Evolutionary conservation across 37 sponge, comb jelly and placozoan species (phyloP), one percentile per base, ranked within the genome.

Genomic region (Cliona cf. orientalis): DNA sequence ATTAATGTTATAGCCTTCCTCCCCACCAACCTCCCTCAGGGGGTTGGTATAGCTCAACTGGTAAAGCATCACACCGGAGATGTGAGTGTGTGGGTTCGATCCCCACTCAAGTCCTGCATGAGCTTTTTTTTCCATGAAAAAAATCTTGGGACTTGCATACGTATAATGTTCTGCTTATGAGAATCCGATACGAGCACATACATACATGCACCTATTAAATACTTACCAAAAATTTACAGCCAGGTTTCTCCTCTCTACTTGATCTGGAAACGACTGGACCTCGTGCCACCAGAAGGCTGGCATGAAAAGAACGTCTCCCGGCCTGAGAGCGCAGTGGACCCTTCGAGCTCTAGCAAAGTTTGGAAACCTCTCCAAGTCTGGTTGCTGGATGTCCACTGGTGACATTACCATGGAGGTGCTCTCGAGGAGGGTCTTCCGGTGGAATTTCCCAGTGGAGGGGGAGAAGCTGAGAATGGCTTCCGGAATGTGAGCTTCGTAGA

Each of bases 211-310:
- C 29, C 35, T 1, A 66, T 21, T 31, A 26, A n/a, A 0, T n/a
- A 58, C 86, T 65, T 62, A 92, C 93, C 93, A 93, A 73, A 72
- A 93, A 57, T 93, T 93, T 11, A 93, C 83, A 23, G 93, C 93
- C 39, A 93, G 65, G 64, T 93, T 93, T 42, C 90, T 74, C n/a
- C 78, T 79, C 69, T 89, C 83, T 40, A 26, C 28, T 14, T 41
- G 55, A 25, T 89, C 86, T 32, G 93, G 93, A 59, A 53, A 44
- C 7, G 93, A 93, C 82, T 89, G 93, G 12, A 93, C 93, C 46
- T 93, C 93, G 40, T 93, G 93, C 93, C 93, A 93, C 93, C 93
- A 93, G 80, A 93, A 93, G 19, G 93, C 90, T 5, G 93, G 93
- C 93, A 93, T 93, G 83, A 85, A 93, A 11, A 93, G 82, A 2